Evolutionary conservation across 2,113 vertebrate genomes (phyloP).

Genomic region (Lophius piscatorius): DNA sequence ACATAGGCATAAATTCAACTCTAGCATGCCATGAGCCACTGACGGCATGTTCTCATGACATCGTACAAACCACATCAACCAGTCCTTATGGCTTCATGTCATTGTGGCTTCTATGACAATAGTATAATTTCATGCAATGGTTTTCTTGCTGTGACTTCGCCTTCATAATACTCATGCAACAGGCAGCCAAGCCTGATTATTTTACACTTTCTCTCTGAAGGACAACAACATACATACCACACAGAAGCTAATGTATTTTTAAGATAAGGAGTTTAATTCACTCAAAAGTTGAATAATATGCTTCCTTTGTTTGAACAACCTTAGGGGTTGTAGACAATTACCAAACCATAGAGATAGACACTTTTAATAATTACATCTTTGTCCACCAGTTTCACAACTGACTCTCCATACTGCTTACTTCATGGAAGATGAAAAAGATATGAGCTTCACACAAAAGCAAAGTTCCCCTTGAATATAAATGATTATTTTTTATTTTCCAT

Average conservation of each 20-base stretch:
- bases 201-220: conserved; percentile 51
- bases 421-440: conserved; percentile 26
- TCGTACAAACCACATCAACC: conserved; percentile 9
- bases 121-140: neutral
- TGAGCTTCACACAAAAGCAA: conserved; percentile 30
- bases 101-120: neutral
- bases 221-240: conserved; percentile 43
- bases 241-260: conserved; percentile 51
- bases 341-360: conserved; percentile 65
- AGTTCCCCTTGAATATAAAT: conserved; percentile 33
- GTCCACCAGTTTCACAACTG: conserved; percentile 50
- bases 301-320: conserved; percentile 71
- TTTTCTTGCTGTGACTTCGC: conserved; percentile 21
- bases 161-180: neutral
- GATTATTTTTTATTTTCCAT: conserved; percentile 42
- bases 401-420: conserved; percentile 48
- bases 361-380: conserved; percentile 65
- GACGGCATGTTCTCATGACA: neutral
- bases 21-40: neutral
- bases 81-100: neutral
- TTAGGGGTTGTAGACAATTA: conserved; percentile 73
- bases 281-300: conserved; percentile 69
- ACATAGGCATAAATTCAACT: neutral
- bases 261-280: conserved; percentile 45
- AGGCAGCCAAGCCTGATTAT: conserved; percentile 7